These are phyloP conservation scores for Euzophera pinguis DNA, from an alignment of 2,888 invertebrate species.

Conservation along the genomic window DNA sequence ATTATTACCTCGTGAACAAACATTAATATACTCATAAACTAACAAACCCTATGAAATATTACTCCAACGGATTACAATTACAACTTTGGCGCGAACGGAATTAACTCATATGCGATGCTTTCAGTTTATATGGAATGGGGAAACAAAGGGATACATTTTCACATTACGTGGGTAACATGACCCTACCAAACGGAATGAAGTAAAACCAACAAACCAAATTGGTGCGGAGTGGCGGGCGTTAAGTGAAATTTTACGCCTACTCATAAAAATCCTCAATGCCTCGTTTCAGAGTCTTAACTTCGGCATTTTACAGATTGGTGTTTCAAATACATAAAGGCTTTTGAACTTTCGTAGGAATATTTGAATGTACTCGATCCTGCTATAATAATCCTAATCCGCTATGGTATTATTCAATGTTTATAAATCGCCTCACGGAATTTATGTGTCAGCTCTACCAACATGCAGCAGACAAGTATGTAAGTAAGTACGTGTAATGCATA, in stretches of 20 bases:
- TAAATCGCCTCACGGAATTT: too few species aligned
- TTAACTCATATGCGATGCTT: conserved; percentile 6
- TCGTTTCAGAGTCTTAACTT: conserved; percentile 7
- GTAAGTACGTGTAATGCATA: too few species aligned
- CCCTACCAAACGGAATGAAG: conserved; percentile 52
- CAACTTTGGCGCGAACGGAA: conserved; percentile 5
- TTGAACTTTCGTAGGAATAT: too few species aligned
- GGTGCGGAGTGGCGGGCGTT: conserved; percentile 40
- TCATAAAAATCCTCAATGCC: conserved; percentile 55
- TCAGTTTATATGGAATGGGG: conserved; percentile 33
- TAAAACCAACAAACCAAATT: conserved; percentile 52
- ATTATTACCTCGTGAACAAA: conserved; percentile 1
- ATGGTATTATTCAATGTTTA: too few species aligned
- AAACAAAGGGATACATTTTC: conserved; percentile 49
- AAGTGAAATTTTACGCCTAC: conserved; percentile 65
- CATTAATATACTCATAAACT: conserved; percentile 8
- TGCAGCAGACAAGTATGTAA: too few species aligned
- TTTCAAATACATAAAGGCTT: not conserved
- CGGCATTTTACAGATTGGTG: not conserved
- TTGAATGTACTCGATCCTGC: too few species aligned
- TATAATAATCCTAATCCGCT: too few species aligned
- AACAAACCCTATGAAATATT: conserved; percentile 8
- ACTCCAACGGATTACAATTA: conserved; percentile 8
- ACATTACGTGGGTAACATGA: conserved; percentile 41
- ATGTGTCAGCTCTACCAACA: too few species aligned